Conservation (phyloP, 2,888 invertebrate species). For the Aplocera efformata region DNA sequence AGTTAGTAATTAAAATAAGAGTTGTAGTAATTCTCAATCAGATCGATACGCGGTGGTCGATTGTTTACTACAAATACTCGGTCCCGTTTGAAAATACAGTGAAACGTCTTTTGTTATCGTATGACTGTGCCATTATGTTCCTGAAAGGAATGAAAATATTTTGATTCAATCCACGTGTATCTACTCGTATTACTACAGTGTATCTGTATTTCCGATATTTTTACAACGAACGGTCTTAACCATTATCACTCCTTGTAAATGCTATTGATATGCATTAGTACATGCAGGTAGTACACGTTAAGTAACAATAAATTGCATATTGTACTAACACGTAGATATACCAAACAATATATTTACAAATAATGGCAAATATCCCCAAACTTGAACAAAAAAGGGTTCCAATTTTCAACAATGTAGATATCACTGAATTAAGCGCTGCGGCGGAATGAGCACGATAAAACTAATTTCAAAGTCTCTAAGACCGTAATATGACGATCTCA, state of each 20-base stretch:
- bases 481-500: slow-evolving; percentile 10
- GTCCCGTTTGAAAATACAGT: slow-evolving; percentile 10
- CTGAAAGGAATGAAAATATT: slow-evolving; percentile 15
- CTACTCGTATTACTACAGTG: slow-evolving; percentile 3
- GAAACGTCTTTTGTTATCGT: slow-evolving; percentile 6
- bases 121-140: slow-evolving; percentile 7
- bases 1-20: slow-evolving; percentile 18
- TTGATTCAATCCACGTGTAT: slow-evolving; percentile 11
- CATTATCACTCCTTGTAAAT: no score
- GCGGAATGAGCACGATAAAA: slow-evolving; percentile 21
- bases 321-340: no score
- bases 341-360: no score
- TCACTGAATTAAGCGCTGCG: slow-evolving; percentile 23
- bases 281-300: no score
- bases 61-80: slow-evolving; percentile 12
- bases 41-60: slow-evolving; percentile 17
- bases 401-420: slow-evolving; percentile 30
- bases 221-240: slow-evolving; percentile 2
- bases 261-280: no score
- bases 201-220: neutral
- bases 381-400: slow-evolving; percentile 5
- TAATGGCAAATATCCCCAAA: no score
- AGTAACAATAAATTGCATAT: no score
- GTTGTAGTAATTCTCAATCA: slow-evolving; percentile 10
- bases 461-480: slow-evolving; percentile 22